Base-by-base conservation (phyloP, 2,888 invertebrate genomes). In the Meiosimyza platycephala region DNA sequence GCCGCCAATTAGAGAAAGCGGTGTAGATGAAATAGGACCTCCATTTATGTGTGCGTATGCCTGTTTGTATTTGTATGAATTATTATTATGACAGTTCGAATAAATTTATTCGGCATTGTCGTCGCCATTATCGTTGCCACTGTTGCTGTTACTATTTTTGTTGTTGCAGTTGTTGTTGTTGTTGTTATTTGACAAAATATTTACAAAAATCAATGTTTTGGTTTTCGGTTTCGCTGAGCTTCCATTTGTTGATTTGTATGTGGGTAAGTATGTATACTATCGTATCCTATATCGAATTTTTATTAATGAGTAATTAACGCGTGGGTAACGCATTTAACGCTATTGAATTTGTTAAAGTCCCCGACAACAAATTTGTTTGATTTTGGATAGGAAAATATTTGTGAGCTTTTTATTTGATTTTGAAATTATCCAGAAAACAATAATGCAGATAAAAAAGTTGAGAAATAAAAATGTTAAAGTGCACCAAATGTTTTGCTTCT, bases 141-240 rank as follows among this genome's bases (percentile, higher is more conserved):
- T 62, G 13, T 63, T 52, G 4, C 28, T 28, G 28, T 28, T 28
- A 4, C 28, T 28, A 28, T 28, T 28, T 28, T 28, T 28, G 28
- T 7, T 62, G 33, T 63, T 15, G 52, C 22, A n/a, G n/a, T n/a
- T 22, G 33, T 55, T 70, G 62, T 59, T 47, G 62, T 7, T 40
- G 0, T 6, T 40, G 40, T 40, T 40, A 40, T 40, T 16, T 47
- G 48, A 33, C 33, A 50, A 59, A 48, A 55, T 68, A 68, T 68
- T 68, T 59, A 47, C 47, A 68, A 40, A 68, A 68, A 66, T 66
- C 54, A 54, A 28, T 47, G 33, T 40, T 67, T 55, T 55, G 55
- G 40, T 67, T 55, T 11, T 55, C 55, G 40, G 40, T 47, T 11
- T 67, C 48, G 63, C 63, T 22, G 59, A 9, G 12, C 13, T 59